Evolutionary conservation across 2,888 invertebrate genomes (phyloP).

Genomic region (Slavum lentiscoides): DNA sequence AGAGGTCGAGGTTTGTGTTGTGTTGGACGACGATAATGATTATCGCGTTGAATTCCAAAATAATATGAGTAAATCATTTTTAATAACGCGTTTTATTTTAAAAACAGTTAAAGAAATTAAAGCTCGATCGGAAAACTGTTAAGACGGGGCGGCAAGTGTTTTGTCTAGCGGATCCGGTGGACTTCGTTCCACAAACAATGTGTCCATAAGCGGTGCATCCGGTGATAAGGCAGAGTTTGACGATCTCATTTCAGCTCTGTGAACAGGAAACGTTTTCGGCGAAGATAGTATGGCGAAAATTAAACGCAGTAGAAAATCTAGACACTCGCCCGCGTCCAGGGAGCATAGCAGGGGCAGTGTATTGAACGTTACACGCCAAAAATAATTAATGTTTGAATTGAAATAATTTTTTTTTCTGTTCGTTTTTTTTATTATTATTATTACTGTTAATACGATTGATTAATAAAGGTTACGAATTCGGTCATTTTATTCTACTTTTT

Average conservation of each 20-base stretch:
- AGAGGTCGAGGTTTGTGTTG: conserved; percentile 73
- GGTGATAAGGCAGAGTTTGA: conserved; percentile 77
- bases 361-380: conserved; percentile 54
- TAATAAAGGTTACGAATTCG: conserved; percentile 20
- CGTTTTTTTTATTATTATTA: background rate
- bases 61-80: background rate
- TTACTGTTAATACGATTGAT: conserved; percentile 5
- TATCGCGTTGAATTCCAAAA: too few species aligned
- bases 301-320: conserved; percentile 73
- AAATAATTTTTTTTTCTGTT: background rate
- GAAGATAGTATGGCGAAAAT: conserved; percentile 90
- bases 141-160: conserved; percentile 65
- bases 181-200: conserved; percentile 22
- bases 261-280: conserved; percentile 94
- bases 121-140: conserved; percentile 80
- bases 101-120: conserved; percentile 78
- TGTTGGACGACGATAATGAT: background rate
- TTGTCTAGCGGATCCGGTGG: conserved; percentile 34
- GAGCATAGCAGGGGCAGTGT: conserved; percentile 70
- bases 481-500: conserved; percentile 43
- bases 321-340: conserved; percentile 69
- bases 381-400: conserved; percentile 32
- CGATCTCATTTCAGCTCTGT: conserved; percentile 88
- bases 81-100: conserved; percentile 54
- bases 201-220: conserved; percentile 53